A percentile compares a stretch with the other conserved stretches of the same genome.
Conservation (phyloP, 1,140 invertebrate genomes). For the Cyclargus thomasi region DNA sequence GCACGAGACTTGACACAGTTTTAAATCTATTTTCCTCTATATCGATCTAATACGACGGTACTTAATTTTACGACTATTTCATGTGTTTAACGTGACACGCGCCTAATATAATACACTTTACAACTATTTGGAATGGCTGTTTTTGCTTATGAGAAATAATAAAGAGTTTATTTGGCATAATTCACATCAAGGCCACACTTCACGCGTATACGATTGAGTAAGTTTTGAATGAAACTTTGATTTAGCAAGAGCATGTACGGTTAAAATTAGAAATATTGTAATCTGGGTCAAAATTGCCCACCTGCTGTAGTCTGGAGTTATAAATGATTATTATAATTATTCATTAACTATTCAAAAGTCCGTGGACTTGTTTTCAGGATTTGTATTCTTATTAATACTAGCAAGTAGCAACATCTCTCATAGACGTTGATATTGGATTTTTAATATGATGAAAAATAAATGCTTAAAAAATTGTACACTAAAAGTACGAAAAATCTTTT, state of each 20-base stretch:
- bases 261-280: background rate
- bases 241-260: background rate
- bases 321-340: no score
- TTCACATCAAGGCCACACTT: background rate
- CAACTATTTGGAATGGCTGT: background rate
- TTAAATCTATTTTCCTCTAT: background rate
- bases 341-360: no score
- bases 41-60: background rate
- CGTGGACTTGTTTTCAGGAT: no score
- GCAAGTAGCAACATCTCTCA: no score
- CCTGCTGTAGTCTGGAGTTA: background rate
- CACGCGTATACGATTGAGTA: conserved; percentile 1
- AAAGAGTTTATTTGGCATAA: background rate
- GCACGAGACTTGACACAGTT: background rate
- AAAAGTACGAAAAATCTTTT: background rate
- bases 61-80: background rate
- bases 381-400: no score
- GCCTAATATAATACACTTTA: background rate
- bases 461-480: background rate
- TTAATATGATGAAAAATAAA: no score
- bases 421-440: no score
- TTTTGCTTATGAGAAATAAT: background rate
- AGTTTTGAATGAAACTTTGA: background rate
- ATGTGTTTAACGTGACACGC: background rate
- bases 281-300: background rate